Conservation (phyloP, 2,113 vertebrate genomes). For the Bufo gargarizans region DNA sequence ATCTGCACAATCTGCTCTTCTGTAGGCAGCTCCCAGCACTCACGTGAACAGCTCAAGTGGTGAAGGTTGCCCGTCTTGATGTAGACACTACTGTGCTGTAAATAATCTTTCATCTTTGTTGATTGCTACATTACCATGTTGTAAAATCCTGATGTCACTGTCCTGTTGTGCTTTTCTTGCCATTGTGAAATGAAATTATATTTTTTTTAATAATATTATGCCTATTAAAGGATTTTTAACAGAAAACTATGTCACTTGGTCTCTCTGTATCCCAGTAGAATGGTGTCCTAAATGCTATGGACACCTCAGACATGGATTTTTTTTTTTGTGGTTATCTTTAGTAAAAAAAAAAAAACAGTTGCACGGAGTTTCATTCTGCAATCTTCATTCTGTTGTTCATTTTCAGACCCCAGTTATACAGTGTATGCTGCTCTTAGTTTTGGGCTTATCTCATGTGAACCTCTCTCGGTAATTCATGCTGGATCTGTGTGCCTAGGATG, state of each 20-base stretch:
- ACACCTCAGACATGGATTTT: too few relatives aligned
- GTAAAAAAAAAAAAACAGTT: too few relatives aligned
- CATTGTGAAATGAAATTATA: conserved; percentile 32
- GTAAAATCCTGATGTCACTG: conserved; percentile 14
- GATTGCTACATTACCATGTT: conserved; percentile 27
- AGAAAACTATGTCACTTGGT: not conserved
- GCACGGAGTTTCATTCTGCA: too few relatives aligned
- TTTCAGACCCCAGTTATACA: too few relatives aligned
- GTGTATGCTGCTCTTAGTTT: too few relatives aligned
- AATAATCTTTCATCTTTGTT: conserved; percentile 26
- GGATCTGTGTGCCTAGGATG: too few relatives aligned
- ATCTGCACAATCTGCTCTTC: not conserved
- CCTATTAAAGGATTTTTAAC: conserved; percentile 45
- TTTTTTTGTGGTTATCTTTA: too few relatives aligned
- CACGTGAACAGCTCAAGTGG: not conserved
- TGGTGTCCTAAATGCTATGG: too few relatives aligned
- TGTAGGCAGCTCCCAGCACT: not conserved
- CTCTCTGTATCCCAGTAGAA: not conserved
- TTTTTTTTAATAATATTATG: conserved; percentile 47
- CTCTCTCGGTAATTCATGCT: too few relatives aligned
- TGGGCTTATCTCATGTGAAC: too few relatives aligned
- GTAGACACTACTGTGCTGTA: conserved; percentile 27
- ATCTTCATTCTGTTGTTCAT: too few relatives aligned
- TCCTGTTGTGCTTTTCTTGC: conserved; percentile 19
- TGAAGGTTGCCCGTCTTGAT: not conserved